A percentile compares a stretch with the other conserved stretches of the same genome.
Evolutionary conservation across 2,888 invertebrate genomes (phyloP).

Genomic region (Cordilura impudica): DNA sequence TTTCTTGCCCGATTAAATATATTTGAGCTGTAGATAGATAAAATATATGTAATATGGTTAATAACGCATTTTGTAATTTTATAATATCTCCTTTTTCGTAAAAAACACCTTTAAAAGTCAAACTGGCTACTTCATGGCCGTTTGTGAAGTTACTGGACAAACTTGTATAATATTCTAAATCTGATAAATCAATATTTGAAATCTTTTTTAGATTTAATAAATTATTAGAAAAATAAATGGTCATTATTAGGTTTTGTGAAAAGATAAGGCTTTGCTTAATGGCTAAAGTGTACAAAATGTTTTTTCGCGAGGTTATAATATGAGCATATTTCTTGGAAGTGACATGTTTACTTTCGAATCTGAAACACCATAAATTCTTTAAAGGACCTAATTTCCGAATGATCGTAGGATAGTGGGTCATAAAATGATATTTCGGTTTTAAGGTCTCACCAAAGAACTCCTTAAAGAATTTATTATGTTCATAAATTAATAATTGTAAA

Average conservation of each 20-base stretch:
- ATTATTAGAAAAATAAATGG: constrained; percentile 19
- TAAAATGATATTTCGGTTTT: constrained; percentile 42
- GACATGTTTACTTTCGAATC: constrained; percentile 17
- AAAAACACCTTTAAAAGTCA: constrained; percentile 9
- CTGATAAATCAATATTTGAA: constrained; percentile 6
- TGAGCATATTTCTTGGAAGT: constrained; percentile 39
- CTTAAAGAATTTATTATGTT: constrained; percentile 18
- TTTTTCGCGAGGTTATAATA: constrained; percentile 34
- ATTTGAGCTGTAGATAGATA: constrained; percentile 7
- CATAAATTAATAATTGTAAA: constrained; percentile 24
- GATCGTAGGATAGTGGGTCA: constrained; percentile 30
- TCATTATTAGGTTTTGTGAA: constrained; percentile 29
- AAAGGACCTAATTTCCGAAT: constrained; percentile 39
- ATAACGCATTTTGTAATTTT: constrained; percentile 10
- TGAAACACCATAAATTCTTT: too few relatives aligned
- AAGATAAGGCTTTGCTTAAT: constrained; percentile 18
- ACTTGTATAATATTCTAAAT: constrained; percentile 9
- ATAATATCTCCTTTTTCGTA: constrained; percentile 14
- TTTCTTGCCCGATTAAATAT: constrained; percentile 13
- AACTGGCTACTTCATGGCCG: constrained; percentile 8
- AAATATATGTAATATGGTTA: constrained; percentile 13
- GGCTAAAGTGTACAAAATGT: constrained; percentile 27
- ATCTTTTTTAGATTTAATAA: constrained; percentile 4
- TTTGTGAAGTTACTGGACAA: constrained; percentile 5
- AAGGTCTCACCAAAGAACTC: constrained; percentile 37